These are phyloP conservation scores for Andrena dorsata DNA, from an alignment of 2,888 invertebrate species.

Conservation along the genomic window DNA sequence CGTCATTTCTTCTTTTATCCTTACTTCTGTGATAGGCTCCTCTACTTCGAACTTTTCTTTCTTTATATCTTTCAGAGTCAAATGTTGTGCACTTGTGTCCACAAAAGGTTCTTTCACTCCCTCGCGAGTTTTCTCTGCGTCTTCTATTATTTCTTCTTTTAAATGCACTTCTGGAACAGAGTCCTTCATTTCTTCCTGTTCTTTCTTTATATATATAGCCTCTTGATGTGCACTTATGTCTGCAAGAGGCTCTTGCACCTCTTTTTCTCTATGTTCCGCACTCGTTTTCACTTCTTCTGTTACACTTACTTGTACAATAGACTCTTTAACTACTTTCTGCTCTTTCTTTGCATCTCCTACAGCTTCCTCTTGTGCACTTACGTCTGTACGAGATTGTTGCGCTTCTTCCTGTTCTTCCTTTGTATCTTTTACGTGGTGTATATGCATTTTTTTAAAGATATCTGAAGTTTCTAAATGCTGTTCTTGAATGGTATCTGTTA, in stretches of 20 bases:
- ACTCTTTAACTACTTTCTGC: background rate
- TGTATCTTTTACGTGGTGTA: background rate
- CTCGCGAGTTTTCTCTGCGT: conserved; percentile 11
- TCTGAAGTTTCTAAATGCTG: too few relatives aligned
- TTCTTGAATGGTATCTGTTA: background rate
- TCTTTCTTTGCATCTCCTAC: background rate
- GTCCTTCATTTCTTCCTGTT: background rate
- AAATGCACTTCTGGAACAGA: background rate
- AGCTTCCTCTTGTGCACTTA: background rate
- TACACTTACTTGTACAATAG: background rate
- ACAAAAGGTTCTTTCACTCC: background rate
- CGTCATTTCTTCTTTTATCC: conserved; percentile 16
- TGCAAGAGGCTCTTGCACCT: background rate
- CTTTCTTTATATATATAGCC: background rate
- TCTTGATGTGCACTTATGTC: background rate
- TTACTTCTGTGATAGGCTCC: conserved; percentile 3
- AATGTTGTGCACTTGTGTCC: background rate
- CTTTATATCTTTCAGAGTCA: background rate
- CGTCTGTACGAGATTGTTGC: background rate
- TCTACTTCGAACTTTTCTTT: conserved; percentile 24
- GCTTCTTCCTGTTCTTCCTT: background rate
- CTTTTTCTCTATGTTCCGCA: conserved; percentile 6
- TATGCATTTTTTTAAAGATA: too few relatives aligned
- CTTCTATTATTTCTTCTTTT: conserved; percentile 33
- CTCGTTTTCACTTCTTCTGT: background rate